These are phyloP conservation scores for Andrena hattorfiana DNA, from an alignment of 2,888 invertebrate genomes.

Conservation along the genomic window DNA sequence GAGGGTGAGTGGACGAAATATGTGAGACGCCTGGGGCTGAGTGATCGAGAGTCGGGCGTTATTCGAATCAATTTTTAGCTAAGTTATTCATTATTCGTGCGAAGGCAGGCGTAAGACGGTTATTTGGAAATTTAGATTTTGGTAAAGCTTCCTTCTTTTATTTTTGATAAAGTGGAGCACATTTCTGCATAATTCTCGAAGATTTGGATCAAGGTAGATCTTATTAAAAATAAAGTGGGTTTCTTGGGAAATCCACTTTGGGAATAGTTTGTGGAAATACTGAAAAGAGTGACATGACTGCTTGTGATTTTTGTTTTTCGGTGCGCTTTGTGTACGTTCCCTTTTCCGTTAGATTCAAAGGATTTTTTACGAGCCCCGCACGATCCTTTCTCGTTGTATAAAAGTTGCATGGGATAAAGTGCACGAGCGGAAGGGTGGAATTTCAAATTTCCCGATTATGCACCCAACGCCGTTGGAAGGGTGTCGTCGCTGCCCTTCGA, in stretches of 20 bases:
- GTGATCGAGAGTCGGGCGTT: slow-evolving; percentile 22
- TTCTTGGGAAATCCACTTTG: background rate
- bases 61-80: slow-evolving; percentile 29
- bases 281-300: background rate
- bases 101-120: background rate
- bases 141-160: background rate
- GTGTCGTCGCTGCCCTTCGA: slow-evolving; percentile 48
- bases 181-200: background rate
- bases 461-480: slow-evolving; percentile 46
- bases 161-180: no score
- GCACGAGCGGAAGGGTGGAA: slow-evolving; percentile 24
- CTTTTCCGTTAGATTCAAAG: slow-evolving; percentile 41
- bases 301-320: background rate
- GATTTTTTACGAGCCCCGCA: slow-evolving; percentile 30
- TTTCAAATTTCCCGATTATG: slow-evolving; percentile 59
- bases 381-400: slow-evolving; percentile 53
- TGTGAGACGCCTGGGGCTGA: slow-evolving; percentile 2
- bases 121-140: slow-evolving; percentile 1
- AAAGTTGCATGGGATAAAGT: slow-evolving; percentile 50
- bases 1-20: slow-evolving; percentile 41
- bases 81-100: slow-evolving; percentile 9
- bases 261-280: background rate
- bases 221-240: background rate
- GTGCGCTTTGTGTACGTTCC: background rate
- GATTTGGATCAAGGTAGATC: background rate